Evolutionary conservation across 2,888 invertebrate species (phyloP).

Genomic region (Parelbella ahira): DNA sequence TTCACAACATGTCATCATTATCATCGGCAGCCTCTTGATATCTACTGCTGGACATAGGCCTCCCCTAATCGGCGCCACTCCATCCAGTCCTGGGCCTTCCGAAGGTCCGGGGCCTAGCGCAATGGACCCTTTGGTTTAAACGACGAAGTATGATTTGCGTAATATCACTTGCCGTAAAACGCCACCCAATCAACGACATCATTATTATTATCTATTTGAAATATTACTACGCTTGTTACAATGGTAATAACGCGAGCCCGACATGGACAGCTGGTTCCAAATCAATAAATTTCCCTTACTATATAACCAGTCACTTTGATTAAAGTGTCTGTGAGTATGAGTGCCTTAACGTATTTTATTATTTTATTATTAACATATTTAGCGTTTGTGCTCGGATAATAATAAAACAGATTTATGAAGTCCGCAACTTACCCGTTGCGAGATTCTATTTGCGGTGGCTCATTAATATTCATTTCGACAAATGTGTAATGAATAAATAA

Average conservation of each 20-base stretch:
- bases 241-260: constrained; percentile 5
- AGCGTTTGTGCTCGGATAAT: constrained; percentile 17
- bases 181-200: constrained; percentile 3
- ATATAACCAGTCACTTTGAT: constrained; percentile 14
- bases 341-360: constrained; percentile 6
- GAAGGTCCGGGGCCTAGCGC: neutral
- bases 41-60: too few species aligned
- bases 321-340: constrained; percentile 13
- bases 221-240: constrained; percentile 15
- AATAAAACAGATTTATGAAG: constrained; percentile 30
- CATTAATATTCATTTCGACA: constrained; percentile 29
- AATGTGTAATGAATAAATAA: constrained; percentile 31
- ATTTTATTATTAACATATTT: too few species aligned
- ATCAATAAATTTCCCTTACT: constrained; percentile 19
- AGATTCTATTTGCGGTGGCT: constrained; percentile 22
- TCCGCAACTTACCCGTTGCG: constrained; percentile 21
- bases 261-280: constrained; percentile 7
- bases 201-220: constrained; percentile 13
- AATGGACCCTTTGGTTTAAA: constrained; percentile 20
- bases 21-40: too few species aligned
- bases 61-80: too few species aligned
- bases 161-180: constrained; percentile 11
- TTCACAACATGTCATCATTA: too few species aligned
- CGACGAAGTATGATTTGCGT: too few species aligned
- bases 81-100: too few species aligned